Evolutionary conservation across 2,797 vertebrate species (phyloP).

Genomic region (Rhabdophis nuchalis): DNA sequence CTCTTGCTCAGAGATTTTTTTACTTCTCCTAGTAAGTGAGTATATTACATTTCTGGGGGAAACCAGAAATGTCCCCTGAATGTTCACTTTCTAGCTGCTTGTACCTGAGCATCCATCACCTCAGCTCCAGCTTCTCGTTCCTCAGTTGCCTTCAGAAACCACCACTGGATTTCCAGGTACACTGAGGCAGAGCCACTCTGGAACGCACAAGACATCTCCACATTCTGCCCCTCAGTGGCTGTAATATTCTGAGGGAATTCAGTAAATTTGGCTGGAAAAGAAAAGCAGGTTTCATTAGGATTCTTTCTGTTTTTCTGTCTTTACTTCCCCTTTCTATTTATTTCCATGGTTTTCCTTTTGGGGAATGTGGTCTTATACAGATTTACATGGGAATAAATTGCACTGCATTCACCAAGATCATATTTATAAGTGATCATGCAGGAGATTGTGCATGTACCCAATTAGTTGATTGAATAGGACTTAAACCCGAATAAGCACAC

Average conservation of each 20-base stretch:
- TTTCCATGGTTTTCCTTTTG: background rate
- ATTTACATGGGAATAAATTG: background rate
- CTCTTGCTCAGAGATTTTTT: background rate
- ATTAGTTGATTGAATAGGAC: background rate
- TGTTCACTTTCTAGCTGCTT: rapidly evolving
- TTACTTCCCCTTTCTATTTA: rapidly evolving
- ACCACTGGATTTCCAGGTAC: constrained; percentile 96
- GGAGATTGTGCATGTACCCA: background rate
- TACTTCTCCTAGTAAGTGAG: background rate
- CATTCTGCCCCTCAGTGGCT: constrained; percentile 88
- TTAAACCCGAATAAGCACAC: background rate
- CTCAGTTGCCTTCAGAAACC: constrained; percentile 85
- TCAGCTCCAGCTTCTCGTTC: constrained; percentile 78
- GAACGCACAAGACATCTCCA: constrained; percentile 96
- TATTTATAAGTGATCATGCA: background rate
- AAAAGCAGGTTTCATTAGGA: constrained; percentile 42
- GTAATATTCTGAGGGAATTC: constrained; percentile 91
- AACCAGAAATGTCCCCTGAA: background rate
- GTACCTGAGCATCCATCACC: constrained; percentile 81
- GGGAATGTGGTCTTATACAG: background rate
- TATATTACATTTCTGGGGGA: constrained; percentile 2
- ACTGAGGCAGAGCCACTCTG: constrained; percentile 88
- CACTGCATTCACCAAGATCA: background rate
- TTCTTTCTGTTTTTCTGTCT: background rate
- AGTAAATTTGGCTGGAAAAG: constrained; percentile 88